These are phyloP conservation scores for Lepetodrilus schrolli DNA, from an alignment of 2,888 invertebrate species.

Conservation along the genomic window DNA sequence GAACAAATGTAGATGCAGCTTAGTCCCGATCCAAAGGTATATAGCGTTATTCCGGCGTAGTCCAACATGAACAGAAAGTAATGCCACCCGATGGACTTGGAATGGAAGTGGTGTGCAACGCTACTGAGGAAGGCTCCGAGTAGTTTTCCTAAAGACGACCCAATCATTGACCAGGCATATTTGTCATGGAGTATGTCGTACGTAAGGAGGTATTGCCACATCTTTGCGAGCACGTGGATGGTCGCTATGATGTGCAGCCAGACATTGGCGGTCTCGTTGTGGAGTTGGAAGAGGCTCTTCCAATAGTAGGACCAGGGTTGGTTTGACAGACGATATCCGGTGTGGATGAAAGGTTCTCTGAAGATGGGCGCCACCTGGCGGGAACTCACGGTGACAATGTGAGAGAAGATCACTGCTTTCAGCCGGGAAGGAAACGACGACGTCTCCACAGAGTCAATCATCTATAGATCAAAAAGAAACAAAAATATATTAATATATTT, in stretches of 20 bases:
- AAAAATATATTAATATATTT: no score
- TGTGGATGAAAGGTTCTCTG: constrained; percentile 55
- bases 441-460: no score
- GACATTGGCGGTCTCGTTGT: constrained; percentile 65
- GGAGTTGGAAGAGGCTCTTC: constrained; percentile 54
- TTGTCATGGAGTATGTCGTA: constrained; percentile 27
- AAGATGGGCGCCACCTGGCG: constrained; percentile 46
- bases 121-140: constrained; percentile 48
- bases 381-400: constrained; percentile 23
- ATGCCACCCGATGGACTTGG: constrained; percentile 55
- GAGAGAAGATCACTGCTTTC: neutral
- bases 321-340: constrained; percentile 55
- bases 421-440: neutral
- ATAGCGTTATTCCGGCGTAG: constrained; percentile 63
- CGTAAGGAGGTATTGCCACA: neutral
- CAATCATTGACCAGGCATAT: constrained; percentile 41
- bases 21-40: constrained; percentile 50
- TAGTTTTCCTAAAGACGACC: constrained; percentile 47
- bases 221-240: constrained; percentile 41
- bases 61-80: constrained; percentile 59
- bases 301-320: constrained; percentile 56
- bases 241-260: constrained; percentile 62
- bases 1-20: constrained; percentile 51
- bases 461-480: no score
- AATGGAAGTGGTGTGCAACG: constrained; percentile 60